Percentiles rank a stretch among this genome's conserved stretches.
These are phyloP conservation scores for Onychostruthus taczanowskii DNA, from an alignment of 2,113 vertebrate species.

Conservation along the genomic window DNA sequence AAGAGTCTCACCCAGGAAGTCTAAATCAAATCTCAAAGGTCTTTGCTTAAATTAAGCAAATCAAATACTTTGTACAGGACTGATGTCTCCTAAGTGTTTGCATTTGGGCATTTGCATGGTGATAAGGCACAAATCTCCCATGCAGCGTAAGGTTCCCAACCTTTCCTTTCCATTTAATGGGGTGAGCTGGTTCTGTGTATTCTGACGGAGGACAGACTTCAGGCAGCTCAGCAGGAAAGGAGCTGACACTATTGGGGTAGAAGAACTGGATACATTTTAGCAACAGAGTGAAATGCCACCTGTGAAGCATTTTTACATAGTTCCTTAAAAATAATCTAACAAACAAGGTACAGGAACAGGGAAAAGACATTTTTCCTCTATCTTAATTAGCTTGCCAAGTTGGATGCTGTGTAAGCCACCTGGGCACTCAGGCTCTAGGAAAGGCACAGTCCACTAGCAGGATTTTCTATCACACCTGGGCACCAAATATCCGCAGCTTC, in stretches of 20 bases:
- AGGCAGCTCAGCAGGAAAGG: neutral
- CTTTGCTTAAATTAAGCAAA: neutral
- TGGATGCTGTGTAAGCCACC: neutral
- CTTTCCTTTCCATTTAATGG: neutral
- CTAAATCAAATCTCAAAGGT: neutral
- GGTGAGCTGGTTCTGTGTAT: neutral
- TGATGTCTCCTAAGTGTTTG: neutral
- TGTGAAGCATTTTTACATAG: neutral
- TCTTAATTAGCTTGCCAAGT: neutral
- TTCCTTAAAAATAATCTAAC: neutral
- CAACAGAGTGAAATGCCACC: neutral
- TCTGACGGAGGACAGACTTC: neutral
- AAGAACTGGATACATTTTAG: neutral
- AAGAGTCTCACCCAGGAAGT: neutral
- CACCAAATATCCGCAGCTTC: neutral
- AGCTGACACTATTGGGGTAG: accelerated
- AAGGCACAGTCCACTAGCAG: neutral
- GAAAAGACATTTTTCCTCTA: neutral
- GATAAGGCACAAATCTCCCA: neutral
- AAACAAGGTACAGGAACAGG: neutral
- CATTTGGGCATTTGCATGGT: neutral
- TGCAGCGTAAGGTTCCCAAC: accelerated
- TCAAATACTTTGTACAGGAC: neutral
- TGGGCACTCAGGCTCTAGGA: neutral
- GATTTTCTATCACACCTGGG: neutral